phyloP scores from a whole-genome alignment of 2,888 invertebrate species.

The Agriotes lineatus region DNA sequence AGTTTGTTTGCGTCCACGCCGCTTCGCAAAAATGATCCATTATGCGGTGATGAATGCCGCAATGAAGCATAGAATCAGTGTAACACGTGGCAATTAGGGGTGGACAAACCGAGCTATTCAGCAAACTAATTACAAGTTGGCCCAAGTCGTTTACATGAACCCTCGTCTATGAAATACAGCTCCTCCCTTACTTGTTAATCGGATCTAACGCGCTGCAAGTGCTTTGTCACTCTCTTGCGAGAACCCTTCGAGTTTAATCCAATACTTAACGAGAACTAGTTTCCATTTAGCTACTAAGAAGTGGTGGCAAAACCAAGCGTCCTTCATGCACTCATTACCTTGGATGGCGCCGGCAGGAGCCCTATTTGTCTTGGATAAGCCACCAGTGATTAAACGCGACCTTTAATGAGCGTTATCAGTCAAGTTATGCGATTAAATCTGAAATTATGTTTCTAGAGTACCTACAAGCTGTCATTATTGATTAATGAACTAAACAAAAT shows the following conservation, averaged over 20 bases:
- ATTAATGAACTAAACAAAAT: no score
- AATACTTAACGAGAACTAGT: conserved; percentile 21
- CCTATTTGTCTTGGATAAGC: conserved; percentile 6
- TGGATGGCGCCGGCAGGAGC: not conserved
- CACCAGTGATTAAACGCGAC: not conserved
- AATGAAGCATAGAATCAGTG: conserved; percentile 29
- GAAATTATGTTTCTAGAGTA: no score
- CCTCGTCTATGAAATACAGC: conserved; percentile 39
- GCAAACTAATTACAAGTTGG: conserved; percentile 43
- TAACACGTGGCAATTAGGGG: conserved; percentile 42
- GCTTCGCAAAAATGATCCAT: not conserved
- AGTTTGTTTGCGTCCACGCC: conserved; percentile 13
- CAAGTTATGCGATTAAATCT: no score
- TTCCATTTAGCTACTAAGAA: conserved; percentile 12
- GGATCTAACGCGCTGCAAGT: conserved; percentile 34
- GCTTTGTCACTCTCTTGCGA: conserved; percentile 27
- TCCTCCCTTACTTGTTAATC: conserved; percentile 35
- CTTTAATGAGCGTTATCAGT: not conserved
- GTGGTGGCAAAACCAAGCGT: conserved; percentile 8
- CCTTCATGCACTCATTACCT: conserved; percentile 13
- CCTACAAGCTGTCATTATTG: no score
- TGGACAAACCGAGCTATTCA: conserved; percentile 43
- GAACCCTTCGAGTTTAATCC: conserved; percentile 14
- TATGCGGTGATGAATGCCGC: conserved; percentile 24
- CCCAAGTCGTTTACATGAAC: conserved; percentile 42